Conservation (phyloP, 2,888 invertebrate species). For the Tachina fera region DNA sequence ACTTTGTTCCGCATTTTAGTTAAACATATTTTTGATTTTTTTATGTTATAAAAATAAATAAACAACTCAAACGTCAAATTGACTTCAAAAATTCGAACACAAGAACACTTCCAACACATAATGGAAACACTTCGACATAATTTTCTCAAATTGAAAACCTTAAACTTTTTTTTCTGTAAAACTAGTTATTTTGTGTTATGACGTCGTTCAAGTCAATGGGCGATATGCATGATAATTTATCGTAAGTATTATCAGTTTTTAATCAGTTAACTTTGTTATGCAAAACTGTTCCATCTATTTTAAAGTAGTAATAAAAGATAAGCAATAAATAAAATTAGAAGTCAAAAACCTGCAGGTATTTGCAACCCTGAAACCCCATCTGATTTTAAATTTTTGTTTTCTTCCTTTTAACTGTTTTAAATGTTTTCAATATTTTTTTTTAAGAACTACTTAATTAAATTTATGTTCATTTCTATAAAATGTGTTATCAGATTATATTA, state of each 20-base stretch:
- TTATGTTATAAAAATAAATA: too few species aligned
- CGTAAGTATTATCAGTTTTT: background rate
- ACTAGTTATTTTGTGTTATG: too few species aligned
- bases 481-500: too few species aligned
- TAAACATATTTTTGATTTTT: too few species aligned
- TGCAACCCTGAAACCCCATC: constrained; percentile 53
- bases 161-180: too few species aligned
- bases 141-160: too few species aligned
- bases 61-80: background rate
- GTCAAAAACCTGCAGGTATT: constrained; percentile 47
- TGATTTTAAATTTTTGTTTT: background rate
- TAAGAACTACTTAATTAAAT: background rate
- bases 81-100: background rate
- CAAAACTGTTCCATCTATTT: too few species aligned
- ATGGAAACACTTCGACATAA: too few species aligned
- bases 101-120: background rate
- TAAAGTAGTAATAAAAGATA: background rate
- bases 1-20: too few species aligned
- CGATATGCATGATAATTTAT: background rate
- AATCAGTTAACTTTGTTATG: constrained; percentile 4
- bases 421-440: background rate
- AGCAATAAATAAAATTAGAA: constrained; percentile 21
- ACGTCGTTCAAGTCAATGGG: too few species aligned
- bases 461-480: too few species aligned
- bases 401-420: background rate